phyloP scores from a whole-genome alignment of 2,888 invertebrate genomes.

The Idaea aversata region DNA sequence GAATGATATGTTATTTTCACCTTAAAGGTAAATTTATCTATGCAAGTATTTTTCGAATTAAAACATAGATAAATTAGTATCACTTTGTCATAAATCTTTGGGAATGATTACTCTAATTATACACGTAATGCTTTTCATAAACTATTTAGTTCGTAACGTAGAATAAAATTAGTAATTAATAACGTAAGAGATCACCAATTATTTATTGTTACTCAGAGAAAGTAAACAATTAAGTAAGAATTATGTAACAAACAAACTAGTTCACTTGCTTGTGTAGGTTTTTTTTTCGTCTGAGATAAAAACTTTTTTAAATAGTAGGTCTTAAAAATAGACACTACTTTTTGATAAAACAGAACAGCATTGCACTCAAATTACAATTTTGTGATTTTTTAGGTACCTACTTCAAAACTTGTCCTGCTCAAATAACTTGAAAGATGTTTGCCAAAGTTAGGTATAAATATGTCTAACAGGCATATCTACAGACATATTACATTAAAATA shows the following conservation, averaged over 20 bases:
- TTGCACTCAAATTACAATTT: neutral
- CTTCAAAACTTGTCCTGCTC: conserved; percentile 12
- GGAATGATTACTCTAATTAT: conserved; percentile 46
- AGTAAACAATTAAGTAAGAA: neutral
- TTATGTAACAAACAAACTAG: too few species aligned
- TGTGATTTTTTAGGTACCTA: conserved; percentile 14
- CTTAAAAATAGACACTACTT: neutral
- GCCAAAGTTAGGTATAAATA: conserved; percentile 7
- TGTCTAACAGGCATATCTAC: conserved; percentile 22
- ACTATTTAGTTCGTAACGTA: conserved; percentile 30
- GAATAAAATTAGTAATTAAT: conserved; percentile 22
- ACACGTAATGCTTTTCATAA: conserved; percentile 26
- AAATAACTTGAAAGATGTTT: conserved; percentile 8
- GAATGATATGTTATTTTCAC: conserved; percentile 77
- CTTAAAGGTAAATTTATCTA: conserved; percentile 55
- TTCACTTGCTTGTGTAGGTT: too few species aligned
- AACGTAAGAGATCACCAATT: conserved; percentile 13
- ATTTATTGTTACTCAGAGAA: neutral
- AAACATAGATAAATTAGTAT: conserved; percentile 60
- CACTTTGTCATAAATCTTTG: conserved; percentile 49
- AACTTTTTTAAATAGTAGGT: neutral
- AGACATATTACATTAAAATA: conserved; percentile 27
- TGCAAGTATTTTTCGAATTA: conserved; percentile 40
- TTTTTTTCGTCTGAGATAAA: too few species aligned
- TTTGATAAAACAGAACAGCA: neutral